A percentile compares a stretch with the other conserved stretches of the same genome.
These are phyloP conservation scores for Aphelinus certus DNA, from an alignment of 1,140 invertebrate genomes.

Conservation along the genomic window DNA sequence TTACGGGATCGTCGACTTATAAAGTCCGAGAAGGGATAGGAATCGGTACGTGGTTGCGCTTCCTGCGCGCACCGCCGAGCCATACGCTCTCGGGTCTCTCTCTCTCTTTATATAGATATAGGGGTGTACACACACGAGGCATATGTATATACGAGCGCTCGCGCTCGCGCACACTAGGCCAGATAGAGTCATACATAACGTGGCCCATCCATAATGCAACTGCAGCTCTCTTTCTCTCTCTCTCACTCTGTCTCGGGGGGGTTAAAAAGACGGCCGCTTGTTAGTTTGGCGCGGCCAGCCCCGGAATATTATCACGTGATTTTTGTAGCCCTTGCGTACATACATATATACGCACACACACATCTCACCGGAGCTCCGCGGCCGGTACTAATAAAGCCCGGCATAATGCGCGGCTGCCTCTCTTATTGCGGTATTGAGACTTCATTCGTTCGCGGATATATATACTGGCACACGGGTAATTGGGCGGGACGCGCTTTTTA, in stretches of 20 bases:
- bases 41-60: background rate
- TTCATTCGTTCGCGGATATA: no score
- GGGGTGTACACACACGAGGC: constrained; percentile 41
- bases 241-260: background rate
- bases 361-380: no score
- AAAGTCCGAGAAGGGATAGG: constrained; percentile 47
- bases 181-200: constrained; percentile 63
- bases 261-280: background rate
- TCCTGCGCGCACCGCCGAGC: background rate
- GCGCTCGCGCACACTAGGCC: constrained; percentile 29
- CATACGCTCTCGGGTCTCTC: background rate
- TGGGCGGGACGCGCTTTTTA: no score
- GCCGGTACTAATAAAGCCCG: no score
- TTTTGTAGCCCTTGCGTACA: constrained; percentile 30
- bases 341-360: background rate
- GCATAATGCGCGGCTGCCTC: no score
- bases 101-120: no score
- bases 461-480: no score
- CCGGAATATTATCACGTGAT: background rate
- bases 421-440: no score
- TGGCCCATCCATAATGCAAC: constrained; percentile 62
- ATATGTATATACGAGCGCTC: constrained; percentile 43
- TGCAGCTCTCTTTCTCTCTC: constrained; percentile 36
- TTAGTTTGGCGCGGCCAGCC: background rate
- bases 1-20: constrained; percentile 54